These are phyloP conservation scores for Eupithecia dodoneata DNA, from an alignment of 2,888 invertebrate species.

Conservation along the genomic window DNA sequence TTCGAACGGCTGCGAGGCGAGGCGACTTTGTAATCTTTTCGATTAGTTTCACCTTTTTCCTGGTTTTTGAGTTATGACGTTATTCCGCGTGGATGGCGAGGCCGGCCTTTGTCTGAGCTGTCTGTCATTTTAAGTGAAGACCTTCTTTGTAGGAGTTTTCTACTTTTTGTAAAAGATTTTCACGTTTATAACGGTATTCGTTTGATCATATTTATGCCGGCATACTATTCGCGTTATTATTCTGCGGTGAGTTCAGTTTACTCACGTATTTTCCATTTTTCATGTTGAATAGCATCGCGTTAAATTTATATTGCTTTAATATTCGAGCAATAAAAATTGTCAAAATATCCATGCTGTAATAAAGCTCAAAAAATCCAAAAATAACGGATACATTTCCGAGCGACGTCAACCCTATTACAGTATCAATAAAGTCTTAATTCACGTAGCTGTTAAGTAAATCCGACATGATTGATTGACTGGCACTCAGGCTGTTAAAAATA, in stretches of 20 bases:
- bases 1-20: conserved; percentile 52
- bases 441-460: conserved; percentile 57
- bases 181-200: conserved; percentile 11
- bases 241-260: conserved; percentile 1
- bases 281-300: not conserved
- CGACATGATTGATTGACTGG: conserved; percentile 72
- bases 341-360: conserved; percentile 3
- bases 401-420: conserved; percentile 38
- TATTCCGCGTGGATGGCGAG: conserved; percentile 24
- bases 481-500: conserved; percentile 51
- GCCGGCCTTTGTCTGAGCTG: conserved; percentile 34
- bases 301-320: conserved; percentile 10
- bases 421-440: conserved; percentile 49
- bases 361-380: conserved; percentile 5
- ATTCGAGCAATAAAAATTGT: not conserved
- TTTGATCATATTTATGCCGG: conserved; percentile 9
- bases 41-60: conserved; percentile 54
- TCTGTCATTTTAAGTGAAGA: conserved; percentile 33
- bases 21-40: conserved; percentile 56
- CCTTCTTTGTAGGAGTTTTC: conserved; percentile 25
- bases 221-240: not conserved
- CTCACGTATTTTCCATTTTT: conserved; percentile 10
- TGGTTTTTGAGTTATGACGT: conserved; percentile 38
- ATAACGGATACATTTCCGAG: conserved; percentile 24
- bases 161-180: conserved; percentile 20